Evolutionary conservation across 2,113 vertebrate species (phyloP).

Genomic region (Aphyosemion australe): DNA sequence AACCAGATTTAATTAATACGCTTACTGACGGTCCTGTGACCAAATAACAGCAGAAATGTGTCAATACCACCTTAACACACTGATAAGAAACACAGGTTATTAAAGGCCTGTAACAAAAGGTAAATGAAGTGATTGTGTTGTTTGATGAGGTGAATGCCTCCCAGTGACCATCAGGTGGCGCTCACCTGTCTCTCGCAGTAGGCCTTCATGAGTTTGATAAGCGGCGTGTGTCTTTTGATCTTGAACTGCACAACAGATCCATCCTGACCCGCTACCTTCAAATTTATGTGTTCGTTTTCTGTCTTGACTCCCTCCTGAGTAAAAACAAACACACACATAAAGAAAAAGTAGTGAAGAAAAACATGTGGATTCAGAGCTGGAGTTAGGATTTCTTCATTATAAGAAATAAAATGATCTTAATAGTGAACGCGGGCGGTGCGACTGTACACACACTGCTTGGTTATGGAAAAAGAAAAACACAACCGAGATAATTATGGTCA

Average conservation of each 20-base stretch:
- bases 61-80: too few species aligned
- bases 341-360: background rate
- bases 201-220: constrained; percentile 99
- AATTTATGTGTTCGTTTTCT: constrained; percentile 98
- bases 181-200: constrained; percentile 97
- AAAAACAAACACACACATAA: background rate
- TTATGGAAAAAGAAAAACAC: too few species aligned
- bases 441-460: too few species aligned
- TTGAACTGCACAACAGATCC: constrained; percentile 99
- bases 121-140: too few species aligned
- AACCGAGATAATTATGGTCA: too few species aligned
- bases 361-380: background rate
- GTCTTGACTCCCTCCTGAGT: constrained; percentile 93
- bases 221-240: constrained; percentile 98
- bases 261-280: constrained; percentile 99
- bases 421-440: background rate
- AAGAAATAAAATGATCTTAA: background rate
- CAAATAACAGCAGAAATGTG: too few species aligned
- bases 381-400: background rate
- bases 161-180: background rate
- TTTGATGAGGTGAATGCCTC: too few species aligned
- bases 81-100: too few species aligned
- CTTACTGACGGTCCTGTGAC: background rate
- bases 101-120: too few species aligned
- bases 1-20: background rate